phyloP scores from a whole-genome alignment of 1,140 invertebrate genomes.

The Scaptomyza hsui region DNA sequence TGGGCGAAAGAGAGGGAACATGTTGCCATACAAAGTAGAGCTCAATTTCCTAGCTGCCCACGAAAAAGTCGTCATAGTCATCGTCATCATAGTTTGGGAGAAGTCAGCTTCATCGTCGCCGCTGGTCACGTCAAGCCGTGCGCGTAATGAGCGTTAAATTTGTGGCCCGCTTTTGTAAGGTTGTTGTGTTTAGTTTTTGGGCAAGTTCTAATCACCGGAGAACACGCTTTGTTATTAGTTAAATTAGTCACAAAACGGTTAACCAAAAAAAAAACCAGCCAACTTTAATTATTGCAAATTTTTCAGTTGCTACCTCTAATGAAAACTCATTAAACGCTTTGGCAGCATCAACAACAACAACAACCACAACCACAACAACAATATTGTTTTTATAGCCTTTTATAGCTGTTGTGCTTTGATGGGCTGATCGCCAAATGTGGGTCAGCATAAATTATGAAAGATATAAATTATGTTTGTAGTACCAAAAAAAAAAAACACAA shows the following conservation, averaged over 20 bases:
- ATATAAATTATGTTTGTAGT: slow-evolving; percentile 43
- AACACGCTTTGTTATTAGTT: slow-evolving; percentile 75
- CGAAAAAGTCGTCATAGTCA: slow-evolving; percentile 36
- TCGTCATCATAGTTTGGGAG: not conserved
- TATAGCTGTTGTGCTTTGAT: slow-evolving; percentile 30
- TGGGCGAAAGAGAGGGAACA: not conserved
- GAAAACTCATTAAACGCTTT: slow-evolving; percentile 52
- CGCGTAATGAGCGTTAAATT: slow-evolving; percentile 79
- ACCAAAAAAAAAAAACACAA: slow-evolving; percentile 5
- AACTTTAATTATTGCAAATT: slow-evolving; percentile 74
- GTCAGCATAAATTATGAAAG: slow-evolving; percentile 56
- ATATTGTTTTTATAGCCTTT: slow-evolving; percentile 28
- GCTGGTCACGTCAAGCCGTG: slow-evolving; percentile 71
- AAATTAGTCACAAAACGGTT: slow-evolving; percentile 82
- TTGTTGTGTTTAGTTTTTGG: slow-evolving; percentile 52
- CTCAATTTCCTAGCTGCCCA: slow-evolving; percentile 76
- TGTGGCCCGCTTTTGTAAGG: slow-evolving; percentile 60
- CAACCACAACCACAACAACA: slow-evolving; percentile 9
- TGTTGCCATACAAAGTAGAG: slow-evolving; percentile 54
- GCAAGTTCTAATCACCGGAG: slow-evolving; percentile 72
- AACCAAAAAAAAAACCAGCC: slow-evolving; percentile 47
- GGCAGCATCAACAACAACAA: slow-evolving; percentile 18
- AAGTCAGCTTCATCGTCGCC: slow-evolving; percentile 43
- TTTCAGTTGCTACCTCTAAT: slow-evolving; percentile 28
- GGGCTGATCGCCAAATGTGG: slow-evolving; percentile 40